Conservation (phyloP, 2,113 vertebrate species). For the Tragelaphus strepsiceros region DNA sequence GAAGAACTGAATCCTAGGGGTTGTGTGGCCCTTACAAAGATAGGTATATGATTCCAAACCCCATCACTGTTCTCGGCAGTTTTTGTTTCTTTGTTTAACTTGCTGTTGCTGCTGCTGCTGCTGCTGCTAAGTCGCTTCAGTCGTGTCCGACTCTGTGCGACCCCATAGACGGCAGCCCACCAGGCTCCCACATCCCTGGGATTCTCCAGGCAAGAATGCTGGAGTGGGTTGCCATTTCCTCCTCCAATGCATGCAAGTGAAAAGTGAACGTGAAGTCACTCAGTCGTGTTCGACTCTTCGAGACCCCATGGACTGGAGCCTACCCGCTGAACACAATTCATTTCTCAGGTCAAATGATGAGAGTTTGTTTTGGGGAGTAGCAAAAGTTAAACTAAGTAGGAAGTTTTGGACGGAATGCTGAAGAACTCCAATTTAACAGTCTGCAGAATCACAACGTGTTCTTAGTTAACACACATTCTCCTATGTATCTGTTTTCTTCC, state of each 20-base stretch:
- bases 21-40: neutral
- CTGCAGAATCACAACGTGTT: neutral
- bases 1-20: neutral
- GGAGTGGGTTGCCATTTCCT: too few species aligned
- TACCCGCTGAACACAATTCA: neutral
- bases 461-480: neutral
- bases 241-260: too few species aligned
- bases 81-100: neutral
- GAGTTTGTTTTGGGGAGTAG: neutral
- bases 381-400: neutral
- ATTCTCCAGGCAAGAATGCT: too few species aligned
- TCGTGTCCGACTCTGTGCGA: too few species aligned
- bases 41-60: neutral
- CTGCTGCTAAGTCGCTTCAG: too few species aligned
- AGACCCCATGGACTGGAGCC: too few species aligned
- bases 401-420: neutral
- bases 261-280: too few species aligned
- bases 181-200: too few species aligned
- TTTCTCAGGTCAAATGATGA: neutral
- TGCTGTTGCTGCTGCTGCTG: too few species aligned
- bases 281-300: fast-evolving
- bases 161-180: too few species aligned
- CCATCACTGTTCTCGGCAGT: neutral
- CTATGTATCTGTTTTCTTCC: neutral
- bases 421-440: neutral